Evolutionary conservation across 2,888 invertebrate genomes (phyloP).

Genomic region (Drosophila pegasa): DNA sequence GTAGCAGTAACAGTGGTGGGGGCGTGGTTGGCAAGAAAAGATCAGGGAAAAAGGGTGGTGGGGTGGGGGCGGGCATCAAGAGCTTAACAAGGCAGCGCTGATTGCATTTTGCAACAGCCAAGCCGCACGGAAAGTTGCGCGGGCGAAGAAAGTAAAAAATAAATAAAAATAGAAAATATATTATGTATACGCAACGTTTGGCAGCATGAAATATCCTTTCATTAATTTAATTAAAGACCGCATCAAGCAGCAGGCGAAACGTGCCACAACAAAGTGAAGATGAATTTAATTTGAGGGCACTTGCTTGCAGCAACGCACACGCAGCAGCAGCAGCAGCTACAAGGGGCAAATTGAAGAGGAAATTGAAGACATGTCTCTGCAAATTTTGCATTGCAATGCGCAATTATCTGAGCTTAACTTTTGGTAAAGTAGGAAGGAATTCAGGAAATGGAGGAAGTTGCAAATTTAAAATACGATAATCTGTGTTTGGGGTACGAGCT

Average conservation of each 20-base stretch:
- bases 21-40: not conserved
- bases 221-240: constrained; percentile 71
- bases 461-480: not conserved
- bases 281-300: constrained; percentile 68
- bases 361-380: constrained; percentile 2
- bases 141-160: not conserved
- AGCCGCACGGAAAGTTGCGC: constrained; percentile 1
- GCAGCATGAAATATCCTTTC: constrained; percentile 55
- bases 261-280: constrained; percentile 36
- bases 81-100: constrained; percentile 61
- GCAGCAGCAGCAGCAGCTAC: not conserved
- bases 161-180: constrained; percentile 4
- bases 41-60: not conserved
- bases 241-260: constrained; percentile 13
- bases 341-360: too few relatives aligned
- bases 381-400: constrained; percentile 10
- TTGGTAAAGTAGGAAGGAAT: not conserved
- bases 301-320: constrained; percentile 20
- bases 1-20: not conserved
- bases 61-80: not conserved
- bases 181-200: constrained; percentile 26
- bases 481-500: not conserved
- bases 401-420: constrained; percentile 35
- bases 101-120: constrained; percentile 68
- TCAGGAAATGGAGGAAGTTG: not conserved